These are phyloP conservation scores for Dichetophora obliterata DNA, from an alignment of 2,888 invertebrate genomes.

Conservation along the genomic window DNA sequence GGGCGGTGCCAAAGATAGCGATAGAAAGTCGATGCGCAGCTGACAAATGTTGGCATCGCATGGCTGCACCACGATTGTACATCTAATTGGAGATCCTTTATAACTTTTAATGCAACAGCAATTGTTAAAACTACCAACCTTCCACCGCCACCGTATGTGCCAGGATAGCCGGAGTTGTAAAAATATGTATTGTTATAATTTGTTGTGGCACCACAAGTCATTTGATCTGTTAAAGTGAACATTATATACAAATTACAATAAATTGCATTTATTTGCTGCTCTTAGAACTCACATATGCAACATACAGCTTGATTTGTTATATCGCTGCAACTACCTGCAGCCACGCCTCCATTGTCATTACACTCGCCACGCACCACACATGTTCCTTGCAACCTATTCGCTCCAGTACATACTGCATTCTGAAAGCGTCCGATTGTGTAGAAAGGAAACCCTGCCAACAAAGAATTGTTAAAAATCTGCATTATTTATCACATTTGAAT, in stretches of 20 bases:
- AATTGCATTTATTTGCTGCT: not conserved
- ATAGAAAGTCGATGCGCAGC: conserved; percentile 83
- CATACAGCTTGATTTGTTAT: conserved; percentile 79
- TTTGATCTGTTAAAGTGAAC: conserved; percentile 73
- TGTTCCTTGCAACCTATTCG: conserved; percentile 79
- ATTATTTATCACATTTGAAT: not conserved
- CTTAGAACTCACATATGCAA: conserved; percentile 79
- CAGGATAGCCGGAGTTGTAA: conserved; percentile 82
- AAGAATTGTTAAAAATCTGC: not conserved
- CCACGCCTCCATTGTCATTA: conserved; percentile 77
- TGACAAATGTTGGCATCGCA: conserved; percentile 74
- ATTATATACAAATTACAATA: not conserved
- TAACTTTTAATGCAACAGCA: not conserved
- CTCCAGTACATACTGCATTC: conserved; percentile 78
- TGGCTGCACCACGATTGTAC: conserved; percentile 79
- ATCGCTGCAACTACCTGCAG: conserved; percentile 81
- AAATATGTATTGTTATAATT: conserved; percentile 87
- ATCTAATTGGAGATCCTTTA: conserved; percentile 67
- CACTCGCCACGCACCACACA: conserved; percentile 85
- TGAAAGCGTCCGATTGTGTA: conserved; percentile 83
- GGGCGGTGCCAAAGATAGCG: conserved; percentile 80
- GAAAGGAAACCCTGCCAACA: conserved; percentile 75
- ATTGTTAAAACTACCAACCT: conserved; percentile 45
- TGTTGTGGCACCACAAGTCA: conserved; percentile 79
- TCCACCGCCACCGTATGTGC: conserved; percentile 77